Percentiles rank a stretch among this genome's conserved stretches.
Evolutionary conservation across 2,797 vertebrate genomes (phyloP).

Genomic region (Semaprochilodus insignis): DNA sequence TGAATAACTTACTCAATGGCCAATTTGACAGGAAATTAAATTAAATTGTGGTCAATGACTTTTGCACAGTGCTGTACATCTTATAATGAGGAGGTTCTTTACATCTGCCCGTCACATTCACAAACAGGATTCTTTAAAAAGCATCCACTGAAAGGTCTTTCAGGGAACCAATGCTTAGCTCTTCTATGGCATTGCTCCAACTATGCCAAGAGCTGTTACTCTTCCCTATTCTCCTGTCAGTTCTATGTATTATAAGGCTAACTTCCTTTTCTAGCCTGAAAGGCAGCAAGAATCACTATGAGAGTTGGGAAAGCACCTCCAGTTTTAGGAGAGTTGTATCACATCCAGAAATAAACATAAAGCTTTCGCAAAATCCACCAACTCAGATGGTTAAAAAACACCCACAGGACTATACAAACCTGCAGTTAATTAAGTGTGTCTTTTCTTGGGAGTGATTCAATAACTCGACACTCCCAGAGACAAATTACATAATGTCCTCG

Average conservation of each 20-base stretch:
- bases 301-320: neutral
- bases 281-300: neutral
- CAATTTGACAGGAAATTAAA: too few relatives aligned
- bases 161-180: too few relatives aligned
- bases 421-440: neutral
- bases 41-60: too few relatives aligned
- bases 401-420: neutral
- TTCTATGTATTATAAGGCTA: neutral
- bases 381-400: neutral
- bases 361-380: neutral
- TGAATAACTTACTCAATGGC: too few relatives aligned
- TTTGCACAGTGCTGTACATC: too few relatives aligned
- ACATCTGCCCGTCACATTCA: too few relatives aligned
- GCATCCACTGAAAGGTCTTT: too few relatives aligned
- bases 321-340: neutral
- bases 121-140: too few relatives aligned
- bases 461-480: neutral
- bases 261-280: neutral
- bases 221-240: neutral
- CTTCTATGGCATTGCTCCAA: too few relatives aligned
- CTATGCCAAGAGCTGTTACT: neutral
- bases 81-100: too few relatives aligned
- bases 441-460: conserved; percentile 12
- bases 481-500: neutral
- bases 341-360: neutral